phyloP scores from a whole-genome alignment of 2,797 vertebrate species.

The Stomatorhinus walkeri region DNA sequence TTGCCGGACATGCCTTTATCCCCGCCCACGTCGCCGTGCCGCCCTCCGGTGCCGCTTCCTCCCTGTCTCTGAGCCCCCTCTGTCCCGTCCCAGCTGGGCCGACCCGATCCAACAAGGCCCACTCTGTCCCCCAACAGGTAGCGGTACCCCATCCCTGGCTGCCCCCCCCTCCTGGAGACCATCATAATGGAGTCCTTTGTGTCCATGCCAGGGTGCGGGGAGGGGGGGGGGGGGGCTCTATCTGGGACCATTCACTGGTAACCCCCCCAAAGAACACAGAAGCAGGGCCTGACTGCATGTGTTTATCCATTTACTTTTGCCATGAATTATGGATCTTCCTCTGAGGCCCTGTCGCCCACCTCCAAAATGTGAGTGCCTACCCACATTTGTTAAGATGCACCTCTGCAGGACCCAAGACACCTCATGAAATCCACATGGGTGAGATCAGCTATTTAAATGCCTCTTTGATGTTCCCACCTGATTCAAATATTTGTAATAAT shows the following conservation, averaged over 20 bases:
- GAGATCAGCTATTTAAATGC: background rate
- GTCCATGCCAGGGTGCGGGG: constrained; percentile 34
- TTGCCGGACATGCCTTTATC: background rate
- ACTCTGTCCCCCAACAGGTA: constrained; percentile 43
- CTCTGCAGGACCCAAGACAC: constrained; percentile 5
- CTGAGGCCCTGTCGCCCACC: constrained; percentile 2
- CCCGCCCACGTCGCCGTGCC: constrained; percentile 13
- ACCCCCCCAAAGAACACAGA: constrained; percentile 24
- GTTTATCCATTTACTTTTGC: background rate
- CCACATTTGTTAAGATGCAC: constrained; percentile 22
- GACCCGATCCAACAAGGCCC: constrained; percentile 38
- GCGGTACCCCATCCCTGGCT: constrained; percentile 29
- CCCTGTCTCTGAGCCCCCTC: constrained; percentile 43
- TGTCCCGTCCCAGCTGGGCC: constrained; percentile 45
- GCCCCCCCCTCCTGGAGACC: constrained; percentile 19
- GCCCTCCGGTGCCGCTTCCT: constrained; percentile 38
- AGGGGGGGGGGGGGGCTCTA: background rate
- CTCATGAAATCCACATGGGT: background rate
- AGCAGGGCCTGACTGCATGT: background rate
- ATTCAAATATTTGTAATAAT: background rate
- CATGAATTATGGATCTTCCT: constrained; percentile 19
- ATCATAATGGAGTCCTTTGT: constrained; percentile 40
- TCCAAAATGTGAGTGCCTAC: background rate
- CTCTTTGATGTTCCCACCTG: background rate
- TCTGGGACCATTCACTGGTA: constrained; percentile 36